Evolutionary conservation across 2,888 invertebrate genomes (phyloP).

Genomic region (Bembecia ichneumoniformis): DNA sequence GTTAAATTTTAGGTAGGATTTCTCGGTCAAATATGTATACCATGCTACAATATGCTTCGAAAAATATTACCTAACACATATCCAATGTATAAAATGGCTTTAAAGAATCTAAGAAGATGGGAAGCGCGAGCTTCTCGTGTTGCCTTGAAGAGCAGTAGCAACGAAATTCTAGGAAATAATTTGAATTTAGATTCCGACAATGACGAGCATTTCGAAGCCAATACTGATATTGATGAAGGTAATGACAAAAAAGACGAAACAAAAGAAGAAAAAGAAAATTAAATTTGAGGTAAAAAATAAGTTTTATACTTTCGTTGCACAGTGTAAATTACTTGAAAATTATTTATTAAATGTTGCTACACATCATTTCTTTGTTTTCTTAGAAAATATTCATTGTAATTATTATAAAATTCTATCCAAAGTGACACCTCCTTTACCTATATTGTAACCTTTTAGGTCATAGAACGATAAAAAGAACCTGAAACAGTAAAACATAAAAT

Average conservation of each 20-base stretch:
- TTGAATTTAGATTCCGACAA: conserved; percentile 1
- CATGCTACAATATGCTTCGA: conserved; percentile 81
- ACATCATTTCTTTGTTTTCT: too few species aligned
- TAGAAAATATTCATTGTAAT: too few species aligned
- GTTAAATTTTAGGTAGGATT: conserved; percentile 77
- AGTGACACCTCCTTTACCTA: conserved; percentile 24
- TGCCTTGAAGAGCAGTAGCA: neutral
- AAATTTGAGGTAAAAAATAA: too few species aligned
- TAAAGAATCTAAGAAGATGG: conserved; percentile 61
- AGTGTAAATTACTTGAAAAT: too few species aligned
- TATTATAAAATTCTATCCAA: neutral
- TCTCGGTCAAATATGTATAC: conserved; percentile 83
- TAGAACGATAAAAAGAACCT: conserved; percentile 48
- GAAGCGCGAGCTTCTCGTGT: conserved; percentile 22
- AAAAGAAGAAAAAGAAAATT: too few species aligned
- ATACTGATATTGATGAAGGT: too few species aligned
- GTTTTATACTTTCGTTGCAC: too few species aligned
- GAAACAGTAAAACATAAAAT: conserved; percentile 16
- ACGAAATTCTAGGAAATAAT: too few species aligned
- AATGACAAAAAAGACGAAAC: too few species aligned
- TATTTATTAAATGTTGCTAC: too few species aligned
- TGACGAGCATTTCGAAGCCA: conserved; percentile 3
- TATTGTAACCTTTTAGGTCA: conserved; percentile 29
- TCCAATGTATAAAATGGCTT: conserved; percentile 78
- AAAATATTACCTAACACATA: conserved; percentile 79